phyloP scores from a whole-genome alignment of 2,888 invertebrate genomes.

The Temnothorax ravouxi region DNA sequence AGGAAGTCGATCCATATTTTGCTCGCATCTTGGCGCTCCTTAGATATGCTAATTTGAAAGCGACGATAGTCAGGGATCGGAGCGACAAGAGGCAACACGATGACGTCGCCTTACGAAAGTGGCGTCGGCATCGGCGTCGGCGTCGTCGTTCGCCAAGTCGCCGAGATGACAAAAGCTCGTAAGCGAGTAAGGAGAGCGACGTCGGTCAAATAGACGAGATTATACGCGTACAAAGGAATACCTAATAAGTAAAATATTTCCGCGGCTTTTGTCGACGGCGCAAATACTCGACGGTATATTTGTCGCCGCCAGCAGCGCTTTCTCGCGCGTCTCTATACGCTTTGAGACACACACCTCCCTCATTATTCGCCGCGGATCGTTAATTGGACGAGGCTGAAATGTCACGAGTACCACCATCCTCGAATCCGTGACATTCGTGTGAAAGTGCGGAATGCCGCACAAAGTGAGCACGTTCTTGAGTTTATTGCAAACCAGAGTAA shows the following conservation, averaged over 20 bases:
- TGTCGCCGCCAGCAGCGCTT: not conserved
- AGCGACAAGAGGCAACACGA: constrained; percentile 50
- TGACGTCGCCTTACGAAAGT: constrained; percentile 39
- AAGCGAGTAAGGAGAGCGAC: constrained; percentile 12
- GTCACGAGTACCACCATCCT: constrained; percentile 7
- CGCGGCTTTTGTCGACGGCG: not conserved
- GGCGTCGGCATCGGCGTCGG: too few relatives aligned
- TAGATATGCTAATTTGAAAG: constrained; percentile 42
- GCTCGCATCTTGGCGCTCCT: not conserved
- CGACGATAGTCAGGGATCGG: constrained; percentile 12
- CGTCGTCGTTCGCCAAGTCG: constrained; percentile 14
- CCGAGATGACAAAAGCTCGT: constrained; percentile 15
- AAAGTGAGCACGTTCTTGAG: not conserved
- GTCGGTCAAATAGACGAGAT: constrained; percentile 52
- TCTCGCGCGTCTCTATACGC: not conserved
- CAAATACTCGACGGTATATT: not conserved
- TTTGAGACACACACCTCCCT: constrained; percentile 7
- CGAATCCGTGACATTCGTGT: constrained; percentile 21
- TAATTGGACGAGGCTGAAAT: constrained; percentile 45
- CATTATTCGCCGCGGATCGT: constrained; percentile 30
- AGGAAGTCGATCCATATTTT: constrained; percentile 30
- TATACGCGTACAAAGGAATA: constrained; percentile 60
- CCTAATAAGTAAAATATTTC: constrained; percentile 57
- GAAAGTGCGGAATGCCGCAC: not conserved
- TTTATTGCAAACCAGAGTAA: not conserved